Conservation (phyloP, 2,888 invertebrate species). For the Rhingia rostrata region DNA sequence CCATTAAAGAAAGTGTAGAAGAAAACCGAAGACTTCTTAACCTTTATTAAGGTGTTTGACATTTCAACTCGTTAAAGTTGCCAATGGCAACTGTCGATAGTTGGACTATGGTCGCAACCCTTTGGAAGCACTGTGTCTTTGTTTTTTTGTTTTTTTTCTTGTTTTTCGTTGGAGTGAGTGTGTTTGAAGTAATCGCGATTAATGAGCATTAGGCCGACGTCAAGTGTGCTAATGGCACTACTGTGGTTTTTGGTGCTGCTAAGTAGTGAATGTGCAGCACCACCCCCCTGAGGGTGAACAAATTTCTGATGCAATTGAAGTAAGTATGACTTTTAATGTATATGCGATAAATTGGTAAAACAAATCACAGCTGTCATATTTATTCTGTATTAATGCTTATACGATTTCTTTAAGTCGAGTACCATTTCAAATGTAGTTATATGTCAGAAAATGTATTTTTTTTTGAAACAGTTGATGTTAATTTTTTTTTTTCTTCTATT, state of each 20-base stretch:
- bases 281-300: constrained; percentile 2
- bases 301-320: no score
- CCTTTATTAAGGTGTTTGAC: constrained; percentile 73
- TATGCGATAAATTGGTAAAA: no score
- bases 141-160: no score
- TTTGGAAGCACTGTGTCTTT: neutral
- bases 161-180: constrained; percentile 1
- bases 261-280: constrained; percentile 1
- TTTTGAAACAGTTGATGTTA: no score
- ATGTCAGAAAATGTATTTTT: no score
- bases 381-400: no score
- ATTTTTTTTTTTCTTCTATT: no score
- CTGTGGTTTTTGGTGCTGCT: constrained; percentile 36
- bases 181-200: constrained; percentile 57
- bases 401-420: no score
- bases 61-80: constrained; percentile 63
- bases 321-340: no score
- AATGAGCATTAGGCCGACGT: constrained; percentile 57
- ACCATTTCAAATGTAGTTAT: no score
- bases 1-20: constrained; percentile 13
- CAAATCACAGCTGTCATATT: no score
- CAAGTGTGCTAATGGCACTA: constrained; percentile 48
- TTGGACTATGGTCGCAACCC: constrained; percentile 35
- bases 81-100: constrained; percentile 38
- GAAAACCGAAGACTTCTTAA: constrained; percentile 62